These are phyloP conservation scores for Pheosia tremula DNA, from an alignment of 2,888 invertebrate genomes.

Conservation along the genomic window DNA sequence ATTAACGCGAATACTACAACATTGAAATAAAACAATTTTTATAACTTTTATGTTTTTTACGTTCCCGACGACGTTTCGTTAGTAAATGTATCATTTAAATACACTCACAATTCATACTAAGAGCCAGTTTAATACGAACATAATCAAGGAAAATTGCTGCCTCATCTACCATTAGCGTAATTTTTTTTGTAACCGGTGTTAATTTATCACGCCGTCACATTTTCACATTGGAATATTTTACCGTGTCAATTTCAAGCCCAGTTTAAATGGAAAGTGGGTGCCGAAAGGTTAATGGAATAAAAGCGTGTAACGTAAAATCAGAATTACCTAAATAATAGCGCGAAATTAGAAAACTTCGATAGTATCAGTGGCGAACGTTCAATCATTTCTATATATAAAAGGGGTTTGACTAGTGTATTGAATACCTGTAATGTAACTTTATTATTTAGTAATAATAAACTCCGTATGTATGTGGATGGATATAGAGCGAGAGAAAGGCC, in stretches of 20 bases:
- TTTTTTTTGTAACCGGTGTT: neutral
- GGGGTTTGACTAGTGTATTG: too few species aligned
- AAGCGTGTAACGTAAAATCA: slow-evolving; percentile 8
- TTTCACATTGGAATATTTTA: slow-evolving; percentile 9
- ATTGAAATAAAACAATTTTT: too few species aligned
- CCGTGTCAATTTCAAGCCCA: slow-evolving; percentile 18
- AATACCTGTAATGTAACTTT: too few species aligned
- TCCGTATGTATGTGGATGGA: too few species aligned
- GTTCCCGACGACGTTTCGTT: too few species aligned
- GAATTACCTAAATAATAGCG: neutral
- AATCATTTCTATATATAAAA: too few species aligned
- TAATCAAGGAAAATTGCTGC: neutral
- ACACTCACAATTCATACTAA: too few species aligned
- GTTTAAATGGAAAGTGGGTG: slow-evolving; percentile 17
- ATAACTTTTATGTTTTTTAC: too few species aligned
- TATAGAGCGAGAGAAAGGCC: too few species aligned
- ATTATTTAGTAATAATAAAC: too few species aligned
- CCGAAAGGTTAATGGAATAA: slow-evolving; percentile 15
- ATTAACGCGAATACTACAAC: too few species aligned
- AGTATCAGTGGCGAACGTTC: neutral
- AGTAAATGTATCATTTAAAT: too few species aligned
- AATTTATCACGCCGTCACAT: slow-evolving; percentile 4
- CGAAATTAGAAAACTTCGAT: slow-evolving; percentile 1
- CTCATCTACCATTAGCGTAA: neutral
- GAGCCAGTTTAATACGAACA: neutral